Conservation (phyloP, 2,113 vertebrate species). For the Lathamus discolor region DNA sequence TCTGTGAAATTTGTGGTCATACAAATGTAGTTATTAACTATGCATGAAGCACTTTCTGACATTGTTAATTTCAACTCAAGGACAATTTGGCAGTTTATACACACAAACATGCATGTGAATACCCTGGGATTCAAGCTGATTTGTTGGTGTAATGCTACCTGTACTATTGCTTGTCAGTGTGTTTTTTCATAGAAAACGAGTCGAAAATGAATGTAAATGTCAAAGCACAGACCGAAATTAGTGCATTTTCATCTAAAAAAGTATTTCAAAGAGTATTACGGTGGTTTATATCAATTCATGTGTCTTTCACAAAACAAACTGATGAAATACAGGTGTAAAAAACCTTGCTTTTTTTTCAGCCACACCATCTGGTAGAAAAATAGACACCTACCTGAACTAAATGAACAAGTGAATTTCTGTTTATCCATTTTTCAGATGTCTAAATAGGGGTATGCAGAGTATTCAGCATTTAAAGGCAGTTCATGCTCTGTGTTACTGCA, state of each 20-base stretch:
- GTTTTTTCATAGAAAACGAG: not conserved
- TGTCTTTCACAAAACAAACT: not conserved
- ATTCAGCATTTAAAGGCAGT: not conserved
- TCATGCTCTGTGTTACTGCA: not conserved
- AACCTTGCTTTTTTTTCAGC: not conserved
- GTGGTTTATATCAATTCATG: not conserved
- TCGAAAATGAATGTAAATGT: not conserved
- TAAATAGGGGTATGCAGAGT: fast-evolving
- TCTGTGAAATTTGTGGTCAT: not conserved
- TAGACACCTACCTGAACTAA: not conserved
- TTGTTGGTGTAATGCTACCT: not conserved
- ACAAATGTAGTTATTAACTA: not conserved
- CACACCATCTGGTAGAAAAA: not conserved
- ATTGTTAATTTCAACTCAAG: not conserved
- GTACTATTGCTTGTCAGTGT: not conserved
- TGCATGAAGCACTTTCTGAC: not conserved
- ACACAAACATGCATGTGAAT: not conserved
- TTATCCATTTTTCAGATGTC: not conserved
- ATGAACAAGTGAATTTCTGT: not conserved
- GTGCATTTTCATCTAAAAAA: not conserved
- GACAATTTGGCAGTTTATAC: not conserved
- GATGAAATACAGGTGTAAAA: not conserved
- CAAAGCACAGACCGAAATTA: not conserved
- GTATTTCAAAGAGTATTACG: not conserved
- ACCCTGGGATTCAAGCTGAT: not conserved